Conservation (phyloP, 2,888 invertebrate genomes). For the Ferrisia virgata region DNA sequence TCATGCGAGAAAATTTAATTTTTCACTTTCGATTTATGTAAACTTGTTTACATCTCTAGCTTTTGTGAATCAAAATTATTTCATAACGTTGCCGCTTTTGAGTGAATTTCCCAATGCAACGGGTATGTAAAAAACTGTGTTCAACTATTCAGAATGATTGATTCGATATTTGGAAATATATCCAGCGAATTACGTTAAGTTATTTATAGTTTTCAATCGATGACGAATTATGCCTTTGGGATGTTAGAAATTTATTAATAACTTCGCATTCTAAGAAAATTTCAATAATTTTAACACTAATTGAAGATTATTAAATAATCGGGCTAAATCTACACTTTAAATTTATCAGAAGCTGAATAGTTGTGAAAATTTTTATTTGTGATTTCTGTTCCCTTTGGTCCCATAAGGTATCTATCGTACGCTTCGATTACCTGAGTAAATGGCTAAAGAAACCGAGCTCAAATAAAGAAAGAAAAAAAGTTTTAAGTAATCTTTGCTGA, state of each 20-base stretch:
- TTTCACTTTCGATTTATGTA: not conserved
- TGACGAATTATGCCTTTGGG: not conserved
- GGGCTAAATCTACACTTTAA: not conserved
- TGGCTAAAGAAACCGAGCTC: too few species aligned
- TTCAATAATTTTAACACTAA: not conserved
- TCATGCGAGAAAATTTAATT: not conserved
- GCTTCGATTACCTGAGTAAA: too few species aligned
- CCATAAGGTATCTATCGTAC: too few species aligned
- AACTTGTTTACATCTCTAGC: not conserved
- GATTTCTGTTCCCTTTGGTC: too few species aligned
- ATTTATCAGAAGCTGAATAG: not conserved
- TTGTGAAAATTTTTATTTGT: not conserved
- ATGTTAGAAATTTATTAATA: not conserved
- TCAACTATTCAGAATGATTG: not conserved
- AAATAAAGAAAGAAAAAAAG: too few species aligned
- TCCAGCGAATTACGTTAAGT: not conserved
- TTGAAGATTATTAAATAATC: not conserved
- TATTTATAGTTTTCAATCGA: not conserved
- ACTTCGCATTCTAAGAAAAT: not conserved
- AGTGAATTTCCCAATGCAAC: not conserved
- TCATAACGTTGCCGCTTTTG: not conserved
- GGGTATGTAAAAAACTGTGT: not conserved
- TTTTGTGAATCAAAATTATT: not conserved
- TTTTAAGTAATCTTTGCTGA: too few species aligned
- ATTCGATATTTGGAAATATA: not conserved